Conservation (phyloP, 2,113 vertebrate species). For the Rafetus swinhoei region DNA sequence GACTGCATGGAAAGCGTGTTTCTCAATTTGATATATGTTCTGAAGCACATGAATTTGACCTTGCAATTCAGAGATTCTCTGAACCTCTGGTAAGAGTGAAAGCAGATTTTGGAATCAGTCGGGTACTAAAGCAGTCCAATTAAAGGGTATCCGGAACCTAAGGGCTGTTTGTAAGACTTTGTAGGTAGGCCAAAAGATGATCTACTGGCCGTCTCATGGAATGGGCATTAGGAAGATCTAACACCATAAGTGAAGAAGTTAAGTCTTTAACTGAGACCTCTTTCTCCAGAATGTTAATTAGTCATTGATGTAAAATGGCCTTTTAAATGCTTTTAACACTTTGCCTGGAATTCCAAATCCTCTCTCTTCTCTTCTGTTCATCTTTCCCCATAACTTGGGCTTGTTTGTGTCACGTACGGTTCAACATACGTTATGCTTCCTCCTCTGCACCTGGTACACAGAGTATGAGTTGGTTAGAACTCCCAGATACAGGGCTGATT, state of each 20-base stretch:
- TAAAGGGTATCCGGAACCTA: no score
- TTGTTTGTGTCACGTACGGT: background rate
- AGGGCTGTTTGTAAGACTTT: no score
- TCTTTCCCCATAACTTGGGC: background rate
- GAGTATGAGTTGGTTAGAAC: background rate
- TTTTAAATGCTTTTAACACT: background rate
- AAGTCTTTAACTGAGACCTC: background rate
- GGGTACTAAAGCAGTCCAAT: no score
- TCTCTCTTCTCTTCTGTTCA: background rate
- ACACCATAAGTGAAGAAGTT: background rate
- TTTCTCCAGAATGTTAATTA: background rate
- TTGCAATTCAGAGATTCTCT: no score
- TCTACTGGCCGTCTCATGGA: background rate
- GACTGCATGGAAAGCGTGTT: no score
- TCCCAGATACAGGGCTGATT: background rate
- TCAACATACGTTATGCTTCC: background rate
- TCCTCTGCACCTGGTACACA: background rate
- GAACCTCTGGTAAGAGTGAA: no score
- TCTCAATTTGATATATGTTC: no score
- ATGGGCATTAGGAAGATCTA: background rate
- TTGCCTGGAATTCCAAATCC: background rate
- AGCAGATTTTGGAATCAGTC: no score
- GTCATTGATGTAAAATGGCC: background rate
- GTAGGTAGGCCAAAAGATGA: no score
- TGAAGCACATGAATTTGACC: no score